These are phyloP conservation scores for Branchinecta lindahli DNA, from an alignment of 1,140 invertebrate species.

Conservation along the genomic window DNA sequence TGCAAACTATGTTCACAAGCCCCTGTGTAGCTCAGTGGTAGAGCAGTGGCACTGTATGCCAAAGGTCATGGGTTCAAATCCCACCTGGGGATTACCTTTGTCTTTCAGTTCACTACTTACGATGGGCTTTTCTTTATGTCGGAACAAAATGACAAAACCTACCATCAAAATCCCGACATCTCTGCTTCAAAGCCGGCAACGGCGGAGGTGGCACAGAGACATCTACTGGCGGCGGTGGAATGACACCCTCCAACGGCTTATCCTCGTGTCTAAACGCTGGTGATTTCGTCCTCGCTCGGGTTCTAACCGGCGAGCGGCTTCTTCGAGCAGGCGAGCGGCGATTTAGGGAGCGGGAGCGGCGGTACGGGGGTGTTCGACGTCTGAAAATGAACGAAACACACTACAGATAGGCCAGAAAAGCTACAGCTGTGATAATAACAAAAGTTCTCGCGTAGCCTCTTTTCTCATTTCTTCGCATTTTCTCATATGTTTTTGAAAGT, in stretches of 20 bases:
- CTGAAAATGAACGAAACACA: neutral
- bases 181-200: constrained; percentile 34
- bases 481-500: too few relatives aligned
- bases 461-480: too few relatives aligned
- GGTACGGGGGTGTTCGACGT: neutral
- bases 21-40: too few relatives aligned
- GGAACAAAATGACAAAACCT: constrained; percentile 19
- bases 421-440: too few relatives aligned
- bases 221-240: constrained; percentile 14
- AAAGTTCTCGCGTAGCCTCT: too few relatives aligned
- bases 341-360: neutral
- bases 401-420: neutral
- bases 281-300: neutral
- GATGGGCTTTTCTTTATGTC: too few relatives aligned
- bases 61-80: too few relatives aligned
- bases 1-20: too few relatives aligned
- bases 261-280: neutral
- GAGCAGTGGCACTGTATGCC: too few relatives aligned
- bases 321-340: neutral
- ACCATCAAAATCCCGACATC: constrained; percentile 58
- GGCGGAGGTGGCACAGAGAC: constrained; percentile 12
- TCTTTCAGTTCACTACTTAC: too few relatives aligned
- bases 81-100: too few relatives aligned
- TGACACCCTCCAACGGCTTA: neutral
- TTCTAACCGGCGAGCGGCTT: neutral